Conservation (phyloP, 2,797 vertebrate genomes). For the Holocentrus rufus region DNA sequence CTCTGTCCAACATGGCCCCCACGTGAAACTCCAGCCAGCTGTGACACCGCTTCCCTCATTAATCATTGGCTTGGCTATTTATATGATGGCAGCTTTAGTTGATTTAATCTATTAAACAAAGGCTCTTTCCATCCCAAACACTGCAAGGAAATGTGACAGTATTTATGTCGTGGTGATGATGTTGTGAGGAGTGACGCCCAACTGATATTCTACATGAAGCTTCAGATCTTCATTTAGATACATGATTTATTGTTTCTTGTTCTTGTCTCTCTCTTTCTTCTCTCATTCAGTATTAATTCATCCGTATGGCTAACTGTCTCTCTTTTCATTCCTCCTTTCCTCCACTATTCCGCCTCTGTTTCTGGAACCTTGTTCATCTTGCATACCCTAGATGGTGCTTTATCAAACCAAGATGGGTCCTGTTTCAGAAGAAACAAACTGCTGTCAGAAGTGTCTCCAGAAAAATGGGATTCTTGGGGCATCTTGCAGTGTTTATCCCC, state of each 20-base stretch:
- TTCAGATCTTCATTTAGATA: not conserved
- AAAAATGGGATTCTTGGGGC: constrained; percentile 27
- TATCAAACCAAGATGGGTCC: constrained; percentile 51
- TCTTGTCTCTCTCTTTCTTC: too few relatives aligned
- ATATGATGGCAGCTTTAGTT: not conserved
- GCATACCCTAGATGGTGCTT: constrained; percentile 13
- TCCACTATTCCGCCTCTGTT: not conserved
- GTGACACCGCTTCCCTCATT: constrained; percentile 12
- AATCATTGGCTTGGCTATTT: not conserved
- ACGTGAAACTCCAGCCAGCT: constrained; percentile 7
- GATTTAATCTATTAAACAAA: constrained; percentile 20
- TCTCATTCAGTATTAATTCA: too few relatives aligned
- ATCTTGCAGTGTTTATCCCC: constrained; percentile 54
- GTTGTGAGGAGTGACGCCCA: constrained; percentile 1
- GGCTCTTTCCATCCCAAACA: constrained; percentile 12
- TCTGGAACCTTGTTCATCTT: constrained; percentile 17
- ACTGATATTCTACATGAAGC: not conserved
- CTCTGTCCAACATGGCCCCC: constrained; percentile 16
- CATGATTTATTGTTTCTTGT: not conserved
- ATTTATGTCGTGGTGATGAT: constrained; percentile 11
- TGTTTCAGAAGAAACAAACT: constrained; percentile 33
- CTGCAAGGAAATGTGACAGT: not conserved
- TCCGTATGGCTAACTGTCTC: not conserved
- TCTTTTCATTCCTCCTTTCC: not conserved
- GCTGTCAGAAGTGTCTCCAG: constrained; percentile 32